Evolutionary conservation across 1,140 invertebrate genomes (phyloP).

Genomic region (Rhopalosiphum padi): DNA sequence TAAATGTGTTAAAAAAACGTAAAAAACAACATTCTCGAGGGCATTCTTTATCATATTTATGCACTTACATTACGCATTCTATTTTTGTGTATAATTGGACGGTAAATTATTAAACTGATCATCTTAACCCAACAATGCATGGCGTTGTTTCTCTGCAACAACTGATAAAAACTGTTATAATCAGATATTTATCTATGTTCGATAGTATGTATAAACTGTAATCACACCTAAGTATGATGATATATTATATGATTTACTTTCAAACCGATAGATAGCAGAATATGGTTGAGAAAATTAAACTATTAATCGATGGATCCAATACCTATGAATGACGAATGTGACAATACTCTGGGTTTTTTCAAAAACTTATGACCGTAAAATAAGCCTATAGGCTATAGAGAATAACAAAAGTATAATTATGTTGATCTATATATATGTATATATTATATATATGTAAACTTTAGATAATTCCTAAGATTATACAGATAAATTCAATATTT

Average conservation of each 20-base stretch:
- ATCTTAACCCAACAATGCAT: not conserved
- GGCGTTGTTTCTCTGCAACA: too few species aligned
- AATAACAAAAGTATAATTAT: not conserved
- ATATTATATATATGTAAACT: not conserved
- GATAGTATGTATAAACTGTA: too few species aligned
- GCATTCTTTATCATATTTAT: constrained; percentile 9
- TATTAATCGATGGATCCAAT: not conserved
- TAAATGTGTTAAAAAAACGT: not conserved
- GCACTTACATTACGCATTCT: not conserved
- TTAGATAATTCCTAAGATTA: not conserved
- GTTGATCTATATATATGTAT: not conserved
- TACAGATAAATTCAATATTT: not conserved
- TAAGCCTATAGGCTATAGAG: not conserved
- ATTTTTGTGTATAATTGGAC: not conserved
- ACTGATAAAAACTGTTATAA: too few species aligned
- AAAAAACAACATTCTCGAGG: not conserved
- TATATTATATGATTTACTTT: not conserved
- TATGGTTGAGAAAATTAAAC: not conserved
- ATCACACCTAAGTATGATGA: too few species aligned
- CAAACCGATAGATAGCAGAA: not conserved
- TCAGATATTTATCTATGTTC: too few species aligned
- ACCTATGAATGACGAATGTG: not conserved
- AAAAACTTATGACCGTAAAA: too few species aligned
- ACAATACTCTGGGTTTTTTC: not conserved
- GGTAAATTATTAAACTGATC: not conserved